These are phyloP conservation scores for Hippocampus kuda DNA, from an alignment of 2,797 vertebrate genomes.

Conservation along the genomic window DNA sequence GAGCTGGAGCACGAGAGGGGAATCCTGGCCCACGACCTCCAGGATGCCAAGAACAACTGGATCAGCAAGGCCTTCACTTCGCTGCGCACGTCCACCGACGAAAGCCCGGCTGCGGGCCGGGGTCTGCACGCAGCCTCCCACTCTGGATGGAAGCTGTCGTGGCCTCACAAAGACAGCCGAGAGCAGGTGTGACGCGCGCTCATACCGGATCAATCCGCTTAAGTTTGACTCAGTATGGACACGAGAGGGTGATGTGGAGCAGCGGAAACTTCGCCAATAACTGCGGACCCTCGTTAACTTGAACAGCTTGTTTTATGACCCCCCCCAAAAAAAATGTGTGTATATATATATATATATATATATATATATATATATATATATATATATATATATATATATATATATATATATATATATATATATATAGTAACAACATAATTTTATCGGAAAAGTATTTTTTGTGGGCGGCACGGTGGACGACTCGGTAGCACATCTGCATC, in stretches of 20 bases:
- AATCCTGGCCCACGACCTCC: slow-evolving; percentile 77
- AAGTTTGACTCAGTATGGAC: background rate
- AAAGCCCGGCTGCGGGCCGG: too few relatives aligned
- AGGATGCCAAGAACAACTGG: slow-evolving; percentile 89
- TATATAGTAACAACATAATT: too few relatives aligned
- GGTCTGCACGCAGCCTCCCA: too few relatives aligned
- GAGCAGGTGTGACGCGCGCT: slow-evolving; percentile 29
- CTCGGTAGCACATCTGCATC: too few relatives aligned
- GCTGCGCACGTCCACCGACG: slow-evolving; percentile 70
- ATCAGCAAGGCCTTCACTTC: slow-evolving; percentile 91
- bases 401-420: background rate
- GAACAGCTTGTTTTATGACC: background rate
- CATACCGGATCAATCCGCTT: background rate
- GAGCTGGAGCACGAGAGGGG: slow-evolving; percentile 87
- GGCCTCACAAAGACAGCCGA: slow-evolving; percentile 38
- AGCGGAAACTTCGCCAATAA: background rate
- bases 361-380: too few relatives aligned
- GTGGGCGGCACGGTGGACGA: too few relatives aligned
- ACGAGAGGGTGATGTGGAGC: slow-evolving; percentile 9
- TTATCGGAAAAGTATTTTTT: too few relatives aligned
- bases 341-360: background rate
- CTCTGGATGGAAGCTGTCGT: slow-evolving; percentile 47
- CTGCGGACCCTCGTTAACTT: too few relatives aligned
- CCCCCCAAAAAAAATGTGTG: too few relatives aligned
- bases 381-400: too few relatives aligned